Evolutionary conservation across 2,113 vertebrate species (phyloP).

Genomic region (Tringa solitaria): DNA sequence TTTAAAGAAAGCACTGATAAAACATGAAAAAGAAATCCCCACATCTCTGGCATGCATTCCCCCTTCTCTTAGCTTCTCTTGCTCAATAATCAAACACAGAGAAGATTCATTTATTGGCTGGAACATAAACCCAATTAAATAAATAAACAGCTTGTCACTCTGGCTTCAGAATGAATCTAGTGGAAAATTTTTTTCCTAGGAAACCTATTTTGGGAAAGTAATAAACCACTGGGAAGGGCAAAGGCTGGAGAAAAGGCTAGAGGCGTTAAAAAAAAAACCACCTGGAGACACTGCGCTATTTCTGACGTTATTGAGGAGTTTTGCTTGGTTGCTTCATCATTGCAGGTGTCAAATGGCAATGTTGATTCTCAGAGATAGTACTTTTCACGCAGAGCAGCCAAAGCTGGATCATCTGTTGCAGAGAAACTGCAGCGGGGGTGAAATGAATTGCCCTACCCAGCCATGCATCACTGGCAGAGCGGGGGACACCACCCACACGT

Average conservation of each 20-base stretch:
- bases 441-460: background rate
- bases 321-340: background rate
- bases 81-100: slow-evolving; percentile 10
- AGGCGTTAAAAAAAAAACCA: background rate
- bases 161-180: background rate
- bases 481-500: background rate
- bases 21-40: background rate
- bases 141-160: slow-evolving; percentile 37
- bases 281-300: background rate
- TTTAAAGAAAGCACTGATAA: background rate
- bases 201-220: slow-evolving; percentile 45
- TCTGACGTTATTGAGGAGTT: background rate
- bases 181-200: slow-evolving; percentile 24
- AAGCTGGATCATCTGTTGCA: background rate
- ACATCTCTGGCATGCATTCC: background rate
- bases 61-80: background rate
- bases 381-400: background rate
- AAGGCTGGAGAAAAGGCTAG: background rate
- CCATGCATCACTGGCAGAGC: too few relatives aligned
- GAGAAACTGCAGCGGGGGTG: background rate
- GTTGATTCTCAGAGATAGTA: background rate
- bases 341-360: background rate
- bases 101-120: background rate
- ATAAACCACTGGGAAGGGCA: slow-evolving; percentile 19
- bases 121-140: slow-evolving; percentile 39